Evolutionary conservation across 1,140 invertebrate genomes (phyloP), one percentile per base, ranked within the genome.

Genomic region (Diorhabda carinulata): DNA sequence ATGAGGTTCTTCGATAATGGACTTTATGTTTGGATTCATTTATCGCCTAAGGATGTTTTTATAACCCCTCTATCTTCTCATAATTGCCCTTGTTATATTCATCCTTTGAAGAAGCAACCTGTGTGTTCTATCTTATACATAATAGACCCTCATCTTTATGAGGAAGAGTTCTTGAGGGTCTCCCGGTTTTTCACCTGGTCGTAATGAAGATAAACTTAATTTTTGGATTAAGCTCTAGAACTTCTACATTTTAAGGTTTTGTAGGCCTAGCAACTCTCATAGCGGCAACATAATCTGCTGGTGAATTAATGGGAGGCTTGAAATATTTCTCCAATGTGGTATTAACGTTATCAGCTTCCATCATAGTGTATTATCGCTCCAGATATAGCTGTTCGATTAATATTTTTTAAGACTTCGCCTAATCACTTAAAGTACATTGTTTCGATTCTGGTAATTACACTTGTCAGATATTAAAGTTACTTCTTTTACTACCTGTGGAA

Each of bases 351-450:
- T 81, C 78, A 47, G 64, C 68, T 68, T 81, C 78, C 78, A 80
- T 81, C 68, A 81, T 78, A 8, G 77, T 79, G 61, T 81, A 76
- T 6, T 78, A 77, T 64, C 73, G 74, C 68, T 77, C 77, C n/a
- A 61, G 25, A 42, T 61, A 61, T 25, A 61, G 7, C 59, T 61
- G 59, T 42, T 61, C 2, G 59, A 42, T 25, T 61, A 25, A 61
- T 42, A 61, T 61, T 42, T 25, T 61, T 1, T 25, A 7, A 7
- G 7, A 42, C 59, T 25, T 25, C 25, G 59, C 59, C 7, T 8
- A 61, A 61, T 61, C 59, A 7, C 59, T 61, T 61, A 61, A 61
- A 61, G 59, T 42, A 61, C 2, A 8, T 25, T n/a, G 25, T 61
- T 61, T 25, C 59, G 7, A 25, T 61, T 61, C 25, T 61, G 59